Evolutionary conservation across 2,797 vertebrate genomes (phyloP), one percentile per base, ranked within the genome.

Genomic region (Bradypus variegatus): DNA sequence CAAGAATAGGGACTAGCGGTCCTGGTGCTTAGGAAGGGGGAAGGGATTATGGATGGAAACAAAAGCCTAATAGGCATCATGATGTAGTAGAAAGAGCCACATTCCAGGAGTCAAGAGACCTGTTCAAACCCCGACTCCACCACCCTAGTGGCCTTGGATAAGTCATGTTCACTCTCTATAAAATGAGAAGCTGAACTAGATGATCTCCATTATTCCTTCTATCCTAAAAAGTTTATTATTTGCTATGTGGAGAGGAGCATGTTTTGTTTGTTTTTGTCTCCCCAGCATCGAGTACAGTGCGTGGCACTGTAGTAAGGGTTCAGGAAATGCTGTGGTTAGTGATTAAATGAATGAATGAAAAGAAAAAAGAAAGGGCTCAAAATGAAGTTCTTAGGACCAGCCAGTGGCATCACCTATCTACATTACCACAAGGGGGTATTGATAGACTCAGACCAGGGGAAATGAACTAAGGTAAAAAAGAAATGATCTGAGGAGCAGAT

Each of bases 331-430:
- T 88, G 50, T 58, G 65, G 64, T 83, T 62, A 50, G 38, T 58
- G 60, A 81, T 41, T 18, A 33, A 81, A 69, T 48, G 41, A 89
- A 29, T 23, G 16, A 82, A 58, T 19, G 58, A 19, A 70, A 16
- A 13, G 38, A 58, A 81, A 88, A 81, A 55, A 12, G 48, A n/a
- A 65, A 64, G 21, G 50, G 7, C 69, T 50, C 88, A 25, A 76
- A 58, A 25, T 58, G 69, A 88, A 45, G 65, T 86, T 94, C 80
- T 72, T 19, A 31, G 1, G 29, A 41, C 84, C 83, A 83, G 91
- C 29, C 79, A 92, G 92, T 91, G 94, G 90, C 90, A 91, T 62
- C 70, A 53, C 45, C 82, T 88, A 48, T 87, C 41, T 73, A 25
- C 2, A 53, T 33, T 91, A 88, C 41, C 38, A 36, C 70, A 62